Conservation (phyloP, 2,797 vertebrate species). For the Pteronotus mesoamericanus region DNA sequence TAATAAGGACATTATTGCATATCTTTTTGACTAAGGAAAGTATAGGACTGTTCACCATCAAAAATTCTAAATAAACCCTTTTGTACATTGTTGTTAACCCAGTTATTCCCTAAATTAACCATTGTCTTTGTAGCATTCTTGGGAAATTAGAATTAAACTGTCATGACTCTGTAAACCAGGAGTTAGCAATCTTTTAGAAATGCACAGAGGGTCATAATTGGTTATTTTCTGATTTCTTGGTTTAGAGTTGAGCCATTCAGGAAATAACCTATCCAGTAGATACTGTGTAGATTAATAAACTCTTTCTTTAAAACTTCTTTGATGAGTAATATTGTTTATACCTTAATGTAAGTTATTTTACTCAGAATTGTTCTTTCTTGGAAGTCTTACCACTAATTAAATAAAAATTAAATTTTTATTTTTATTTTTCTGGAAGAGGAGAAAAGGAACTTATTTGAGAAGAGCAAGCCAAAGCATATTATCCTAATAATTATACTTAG, state of each 20-base stretch:
- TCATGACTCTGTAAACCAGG: neutral
- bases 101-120: neutral
- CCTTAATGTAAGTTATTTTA: conserved; percentile 19
- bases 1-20: neutral
- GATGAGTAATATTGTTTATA: neutral
- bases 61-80: neutral
- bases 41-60: neutral
- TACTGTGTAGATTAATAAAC: neutral
- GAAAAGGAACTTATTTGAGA: neutral
- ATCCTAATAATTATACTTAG: neutral
- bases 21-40: neutral
- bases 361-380: conserved; percentile 36
- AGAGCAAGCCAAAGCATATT: neutral
- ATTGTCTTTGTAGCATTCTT: conserved; percentile 7
- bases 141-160: conserved; percentile 6
- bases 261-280: neutral
- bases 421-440: conserved; percentile 17
- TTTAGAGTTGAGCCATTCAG: neutral
- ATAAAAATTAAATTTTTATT: neutral
- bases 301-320: conserved; percentile 16
- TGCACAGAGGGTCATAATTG: neutral
- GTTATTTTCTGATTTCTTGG: conserved; percentile 23
- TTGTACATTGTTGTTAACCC: neutral
- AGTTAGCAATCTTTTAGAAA: neutral
- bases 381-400: neutral